These are phyloP conservation scores for Vicugna pacos DNA, from an alignment of 2,113 vertebrate species.

Conservation along the genomic window DNA sequence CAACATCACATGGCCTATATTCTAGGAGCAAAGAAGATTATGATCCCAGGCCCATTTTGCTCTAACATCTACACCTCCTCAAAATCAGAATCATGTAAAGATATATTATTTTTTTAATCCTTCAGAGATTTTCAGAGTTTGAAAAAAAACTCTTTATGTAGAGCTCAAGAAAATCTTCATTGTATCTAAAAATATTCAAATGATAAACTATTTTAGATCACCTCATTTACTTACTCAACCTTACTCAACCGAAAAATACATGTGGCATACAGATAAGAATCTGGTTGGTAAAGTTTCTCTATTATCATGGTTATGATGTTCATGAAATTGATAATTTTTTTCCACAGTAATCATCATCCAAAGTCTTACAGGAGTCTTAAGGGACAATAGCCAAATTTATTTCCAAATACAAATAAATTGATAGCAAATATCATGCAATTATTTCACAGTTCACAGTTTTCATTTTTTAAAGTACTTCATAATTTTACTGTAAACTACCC, in stretches of 20 bases:
- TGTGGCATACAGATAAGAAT: not conserved
- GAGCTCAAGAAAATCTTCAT: not conserved
- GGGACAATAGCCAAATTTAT: not conserved
- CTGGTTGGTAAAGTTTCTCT: not conserved
- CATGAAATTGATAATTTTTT: not conserved
- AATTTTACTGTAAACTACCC: slow-evolving; percentile 35
- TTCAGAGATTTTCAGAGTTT: not conserved
- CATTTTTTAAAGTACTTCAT: not conserved
- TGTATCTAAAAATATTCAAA: slow-evolving; percentile 9
- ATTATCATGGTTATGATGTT: not conserved
- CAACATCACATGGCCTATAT: not conserved
- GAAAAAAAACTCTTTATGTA: not conserved
- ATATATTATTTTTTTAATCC: not conserved
- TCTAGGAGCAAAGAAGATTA: not conserved
- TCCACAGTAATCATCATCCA: not conserved
- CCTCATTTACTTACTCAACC: not conserved
- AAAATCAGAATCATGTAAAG: slow-evolving; percentile 37
- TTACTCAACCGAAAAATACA: not conserved
- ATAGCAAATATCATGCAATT: not conserved
- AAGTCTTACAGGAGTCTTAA: not conserved
- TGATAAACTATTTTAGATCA: not conserved
- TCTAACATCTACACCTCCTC: not conserved
- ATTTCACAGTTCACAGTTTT: not conserved
- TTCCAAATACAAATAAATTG: slow-evolving; percentile 25
- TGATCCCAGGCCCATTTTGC: not conserved